phyloP scores from a whole-genome alignment of 2,888 invertebrate genomes.

The Adineta ricciae region DNA sequence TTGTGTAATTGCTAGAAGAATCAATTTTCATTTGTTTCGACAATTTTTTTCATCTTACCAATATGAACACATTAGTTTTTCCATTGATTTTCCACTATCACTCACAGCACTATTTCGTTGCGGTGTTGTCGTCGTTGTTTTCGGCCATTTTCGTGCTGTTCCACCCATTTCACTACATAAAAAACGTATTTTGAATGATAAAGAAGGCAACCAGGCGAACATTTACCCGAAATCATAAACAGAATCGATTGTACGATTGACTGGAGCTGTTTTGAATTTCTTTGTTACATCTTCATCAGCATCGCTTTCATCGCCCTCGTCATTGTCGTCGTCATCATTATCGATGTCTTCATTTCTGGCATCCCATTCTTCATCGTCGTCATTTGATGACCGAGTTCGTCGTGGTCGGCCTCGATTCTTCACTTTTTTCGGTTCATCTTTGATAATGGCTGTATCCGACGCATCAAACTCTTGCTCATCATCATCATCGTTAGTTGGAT shows the following conservation, averaged over 20 bases:
- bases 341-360: neutral
- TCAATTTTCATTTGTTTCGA: neutral
- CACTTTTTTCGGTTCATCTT: neutral
- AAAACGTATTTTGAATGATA: too few relatives aligned
- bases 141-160: neutral
- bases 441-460: neutral
- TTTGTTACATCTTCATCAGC: neutral
- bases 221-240: neutral
- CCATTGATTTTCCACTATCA: neutral
- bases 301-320: neutral
- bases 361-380: neutral
- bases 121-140: neutral
- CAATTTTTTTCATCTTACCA: neutral
- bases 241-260: neutral
- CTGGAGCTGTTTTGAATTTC: neutral
- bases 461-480: neutral
- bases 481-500: neutral
- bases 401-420: neutral
- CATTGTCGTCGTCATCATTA: neutral
- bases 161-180: neutral
- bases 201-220: too few relatives aligned
- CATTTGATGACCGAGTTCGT: neutral
- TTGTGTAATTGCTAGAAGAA: neutral
- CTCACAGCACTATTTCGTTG: neutral
- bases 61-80: constrained; percentile 1